These are phyloP conservation scores for Morinoia aosen DNA, from an alignment of 2,888 invertebrate genomes.

Conservation along the genomic window DNA sequence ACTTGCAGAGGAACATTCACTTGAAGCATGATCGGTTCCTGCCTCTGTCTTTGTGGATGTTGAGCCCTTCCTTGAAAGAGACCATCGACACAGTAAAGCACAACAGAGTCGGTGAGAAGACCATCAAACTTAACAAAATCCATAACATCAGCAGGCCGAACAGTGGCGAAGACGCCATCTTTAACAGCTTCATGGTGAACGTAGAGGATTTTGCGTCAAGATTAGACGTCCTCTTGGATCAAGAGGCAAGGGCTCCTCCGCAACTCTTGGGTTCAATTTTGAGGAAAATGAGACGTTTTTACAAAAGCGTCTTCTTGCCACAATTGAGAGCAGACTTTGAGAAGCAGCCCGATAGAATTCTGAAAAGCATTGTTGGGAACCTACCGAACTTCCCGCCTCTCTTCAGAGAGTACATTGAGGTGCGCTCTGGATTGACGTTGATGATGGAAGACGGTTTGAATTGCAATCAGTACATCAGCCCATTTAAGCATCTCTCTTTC, in stretches of 20 bases:
- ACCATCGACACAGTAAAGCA: constrained; percentile 4
- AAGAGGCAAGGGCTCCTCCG: constrained; percentile 55
- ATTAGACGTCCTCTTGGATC: constrained; percentile 56
- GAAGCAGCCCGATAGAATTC: constrained; percentile 12
- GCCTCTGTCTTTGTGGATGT: constrained; percentile 4
- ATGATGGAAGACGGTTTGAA: constrained; percentile 23
- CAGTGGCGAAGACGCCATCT: constrained; percentile 7
- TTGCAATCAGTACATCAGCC: constrained; percentile 56
- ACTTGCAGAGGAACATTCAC: constrained; percentile 12
- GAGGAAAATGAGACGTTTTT: constrained; percentile 55
- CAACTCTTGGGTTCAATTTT: constrained; percentile 38
- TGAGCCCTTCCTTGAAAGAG: neutral
- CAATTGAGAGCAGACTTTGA: constrained; percentile 3
- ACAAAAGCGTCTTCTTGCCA: constrained; percentile 58
- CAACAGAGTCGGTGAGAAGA: constrained; percentile 11
- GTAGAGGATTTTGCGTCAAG: neutral
- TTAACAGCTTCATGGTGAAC: constrained; percentile 5
- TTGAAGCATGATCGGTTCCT: neutral
- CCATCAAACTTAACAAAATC: neutral
- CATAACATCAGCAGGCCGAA: constrained; percentile 2
- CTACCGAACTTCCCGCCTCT: constrained; percentile 39
- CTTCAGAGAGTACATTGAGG: constrained; percentile 60
- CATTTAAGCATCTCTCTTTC: constrained; percentile 59
- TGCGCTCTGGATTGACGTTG: constrained; percentile 53
- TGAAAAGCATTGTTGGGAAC: constrained; percentile 52